Base-by-base conservation (phyloP, 2,888 invertebrate genomes). In the Actias luna region DNA sequence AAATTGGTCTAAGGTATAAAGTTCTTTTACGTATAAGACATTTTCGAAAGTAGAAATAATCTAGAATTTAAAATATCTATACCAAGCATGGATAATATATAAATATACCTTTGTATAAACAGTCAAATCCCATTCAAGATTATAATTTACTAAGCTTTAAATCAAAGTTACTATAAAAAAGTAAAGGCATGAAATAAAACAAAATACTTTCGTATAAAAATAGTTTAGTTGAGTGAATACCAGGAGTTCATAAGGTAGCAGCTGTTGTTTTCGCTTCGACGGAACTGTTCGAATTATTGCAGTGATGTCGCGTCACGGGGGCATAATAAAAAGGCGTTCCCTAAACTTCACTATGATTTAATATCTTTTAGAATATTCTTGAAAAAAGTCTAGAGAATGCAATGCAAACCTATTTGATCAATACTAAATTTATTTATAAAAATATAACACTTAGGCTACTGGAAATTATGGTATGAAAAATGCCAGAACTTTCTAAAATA, bases 161-260 rank as follows among this genome's bases (percentile, higher is more conserved):
- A n/a, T n/a, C n/a, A n/a, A n/a, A n/a, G n/a, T n/a, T n/a, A n/a
- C n/a, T n/a, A 3, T 33, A 33, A 33, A 33, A 33, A 33, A 33
- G 8, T 7, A n/a, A n/a, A n/a, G 12, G 36, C 36, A 36, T 14
- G 14, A 35, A 2, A 35, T 12, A 35, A 35, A 5, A 22, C 7
- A 22, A 1, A 10, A 29, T 27, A 0, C 4, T 0, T 27, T 14
- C 16, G 14, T 27, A 27, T 25, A 29, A 55, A 42, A 16, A 27
- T 16, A 29, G 10, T 55, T n/a, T 29, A 29, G 29, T 29, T 55
- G 55, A 29, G 7, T 55, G 22, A 42, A 42, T 29, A 42, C 39
- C 33, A n/a, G 59, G 42, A 59, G 59, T 42, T 59, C 29, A 59
- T 59, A 59, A 59, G 4, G 42, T n/a, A 46, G 42, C 59, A 59